Percentiles rank a stretch among this genome's conserved stretches.
Evolutionary conservation across 2,113 vertebrate genomes (phyloP).

Genomic region (Onychostoma macrolepis): DNA sequence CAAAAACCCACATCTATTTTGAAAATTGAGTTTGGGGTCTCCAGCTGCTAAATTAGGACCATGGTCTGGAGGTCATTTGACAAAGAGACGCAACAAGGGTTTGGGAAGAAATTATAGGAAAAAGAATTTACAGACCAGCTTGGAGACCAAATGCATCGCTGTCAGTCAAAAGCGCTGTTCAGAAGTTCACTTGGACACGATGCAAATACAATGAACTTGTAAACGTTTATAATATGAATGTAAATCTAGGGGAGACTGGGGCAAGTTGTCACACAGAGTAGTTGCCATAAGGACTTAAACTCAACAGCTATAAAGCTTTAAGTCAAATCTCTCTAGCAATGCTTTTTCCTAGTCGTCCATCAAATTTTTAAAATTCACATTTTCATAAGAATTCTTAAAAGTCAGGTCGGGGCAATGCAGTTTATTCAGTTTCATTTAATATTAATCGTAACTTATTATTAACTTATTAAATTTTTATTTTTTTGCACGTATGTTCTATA

Average conservation of each 20-base stretch:
- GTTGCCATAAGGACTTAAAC: not conserved
- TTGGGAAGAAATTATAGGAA: not conserved
- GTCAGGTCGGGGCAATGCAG: not conserved
- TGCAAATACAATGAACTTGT: not conserved
- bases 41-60: conserved; percentile 61
- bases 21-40: conserved; percentile 73
- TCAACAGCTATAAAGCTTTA: not conserved
- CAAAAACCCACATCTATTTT: conserved; percentile 78
- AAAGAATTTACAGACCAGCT: not conserved
- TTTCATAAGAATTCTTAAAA: not conserved
- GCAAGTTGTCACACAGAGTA: not conserved
- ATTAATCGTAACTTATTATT: too few relatives aligned
- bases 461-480: too few relatives aligned
- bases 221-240: too few relatives aligned
- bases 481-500: too few relatives aligned
- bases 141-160: not conserved
- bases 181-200: not conserved
- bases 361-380: not conserved
- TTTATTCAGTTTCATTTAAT: not conserved
- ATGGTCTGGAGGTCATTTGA: conserved; percentile 67
- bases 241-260: not conserved
- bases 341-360: not conserved
- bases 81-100: conserved; percentile 58
- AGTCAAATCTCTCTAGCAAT: not conserved
- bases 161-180: not conserved